A percentile compares a stretch with the other conserved stretches of the same genome.
phyloP scores from a whole-genome alignment of 2,797 vertebrate genomes.

The Pitangus sulphuratus region DNA sequence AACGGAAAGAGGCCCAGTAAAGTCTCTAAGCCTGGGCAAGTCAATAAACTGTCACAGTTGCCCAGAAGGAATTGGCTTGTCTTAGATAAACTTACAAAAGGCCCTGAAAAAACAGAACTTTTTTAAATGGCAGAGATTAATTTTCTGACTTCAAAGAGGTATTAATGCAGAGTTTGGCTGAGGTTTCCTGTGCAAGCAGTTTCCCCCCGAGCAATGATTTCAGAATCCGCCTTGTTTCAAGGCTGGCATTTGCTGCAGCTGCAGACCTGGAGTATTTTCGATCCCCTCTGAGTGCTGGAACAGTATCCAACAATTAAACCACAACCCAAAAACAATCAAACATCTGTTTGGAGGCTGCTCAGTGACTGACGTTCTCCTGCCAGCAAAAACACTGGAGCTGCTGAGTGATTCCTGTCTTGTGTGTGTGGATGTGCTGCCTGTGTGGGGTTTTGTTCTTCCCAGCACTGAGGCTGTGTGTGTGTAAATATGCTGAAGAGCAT shows the following conservation, averaged over 20 bases:
- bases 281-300: slow-evolving; percentile 84
- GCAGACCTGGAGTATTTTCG: slow-evolving; percentile 80
- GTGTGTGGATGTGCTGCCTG: background rate
- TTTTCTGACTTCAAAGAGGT: slow-evolving; percentile 84
- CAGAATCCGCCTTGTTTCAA: slow-evolving; percentile 76
- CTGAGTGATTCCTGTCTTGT: slow-evolving; percentile 65
- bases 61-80: slow-evolving; percentile 68
- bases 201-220: slow-evolving; percentile 75
- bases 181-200: slow-evolving; percentile 77
- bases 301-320: slow-evolving; percentile 90
- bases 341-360: slow-evolving; percentile 91
- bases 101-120: slow-evolving; percentile 69
- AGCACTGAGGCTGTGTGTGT: background rate
- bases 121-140: slow-evolving; percentile 72
- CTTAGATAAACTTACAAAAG: slow-evolving; percentile 73
- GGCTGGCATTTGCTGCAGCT: slow-evolving; percentile 84
- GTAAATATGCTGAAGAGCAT: background rate
- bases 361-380: slow-evolving; percentile 81
- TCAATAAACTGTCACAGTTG: slow-evolving; percentile 67
- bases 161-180: slow-evolving; percentile 82
- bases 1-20: slow-evolving; percentile 11
- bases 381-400: slow-evolving; percentile 78
- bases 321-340: slow-evolving; percentile 90
- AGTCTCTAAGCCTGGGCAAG: slow-evolving; percentile 54
- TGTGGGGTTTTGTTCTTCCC: background rate